phyloP scores from a whole-genome alignment of 2,888 invertebrate genomes.

The Odontomyia ornata region DNA sequence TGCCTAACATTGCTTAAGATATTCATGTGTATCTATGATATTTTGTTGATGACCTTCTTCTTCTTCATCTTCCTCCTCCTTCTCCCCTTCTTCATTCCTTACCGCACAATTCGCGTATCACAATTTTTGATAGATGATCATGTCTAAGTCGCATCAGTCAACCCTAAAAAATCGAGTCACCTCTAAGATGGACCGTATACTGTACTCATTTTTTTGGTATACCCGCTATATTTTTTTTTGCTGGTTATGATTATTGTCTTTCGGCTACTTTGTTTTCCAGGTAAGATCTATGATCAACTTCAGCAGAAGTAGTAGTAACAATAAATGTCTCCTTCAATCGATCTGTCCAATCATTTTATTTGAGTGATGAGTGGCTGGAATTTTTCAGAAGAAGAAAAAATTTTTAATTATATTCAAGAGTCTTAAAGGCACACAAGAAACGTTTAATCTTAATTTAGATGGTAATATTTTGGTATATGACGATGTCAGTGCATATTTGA shows the following conservation, averaged over 20 bases:
- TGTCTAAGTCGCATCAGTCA: constrained; percentile 20
- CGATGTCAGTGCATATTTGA: no score
- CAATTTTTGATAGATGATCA: constrained; percentile 28
- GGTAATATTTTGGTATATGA: no score
- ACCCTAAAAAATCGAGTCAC: neutral
- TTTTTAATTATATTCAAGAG: no score
- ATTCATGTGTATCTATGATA: constrained; percentile 12
- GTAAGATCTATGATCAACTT: neutral
- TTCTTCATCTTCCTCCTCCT: neutral
- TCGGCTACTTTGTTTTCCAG: neutral
- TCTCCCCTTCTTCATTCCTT: neutral
- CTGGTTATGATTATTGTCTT: neutral
- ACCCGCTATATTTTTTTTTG: constrained; percentile 4
- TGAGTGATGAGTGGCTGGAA: neutral
- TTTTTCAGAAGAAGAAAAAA: neutral
- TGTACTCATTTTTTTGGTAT: neutral
- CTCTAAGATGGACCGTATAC: neutral
- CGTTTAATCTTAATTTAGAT: no score
- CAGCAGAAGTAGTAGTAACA: neutral
- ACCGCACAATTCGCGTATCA: no score
- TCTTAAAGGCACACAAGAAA: no score
- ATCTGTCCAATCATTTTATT: neutral
- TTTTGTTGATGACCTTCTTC: constrained; percentile 33
- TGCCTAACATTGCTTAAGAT: constrained; percentile 3
- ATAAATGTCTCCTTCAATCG: constrained; percentile 26